Evolutionary conservation across 2,797 vertebrate genomes (phyloP).

Genomic region (Syngnathus rostellatus): DNA sequence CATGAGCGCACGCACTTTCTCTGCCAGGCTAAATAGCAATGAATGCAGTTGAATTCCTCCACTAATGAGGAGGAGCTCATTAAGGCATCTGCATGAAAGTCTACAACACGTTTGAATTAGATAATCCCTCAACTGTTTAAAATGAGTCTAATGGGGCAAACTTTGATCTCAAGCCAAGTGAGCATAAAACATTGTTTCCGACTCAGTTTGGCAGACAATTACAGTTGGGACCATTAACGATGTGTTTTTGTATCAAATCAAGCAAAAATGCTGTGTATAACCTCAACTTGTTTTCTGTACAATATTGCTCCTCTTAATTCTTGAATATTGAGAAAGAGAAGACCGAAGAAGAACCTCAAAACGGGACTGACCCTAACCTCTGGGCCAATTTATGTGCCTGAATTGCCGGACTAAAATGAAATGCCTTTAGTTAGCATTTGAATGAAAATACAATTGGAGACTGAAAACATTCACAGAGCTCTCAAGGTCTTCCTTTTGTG

Average conservation of each 20-base stretch:
- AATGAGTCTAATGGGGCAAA: conserved; percentile 27
- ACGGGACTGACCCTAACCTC: no score
- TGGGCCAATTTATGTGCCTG: background rate
- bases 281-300: background rate
- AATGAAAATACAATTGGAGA: background rate
- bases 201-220: conserved; percentile 17
- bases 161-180: conserved; percentile 37
- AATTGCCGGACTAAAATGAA: background rate
- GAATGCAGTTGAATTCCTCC: conserved; percentile 40
- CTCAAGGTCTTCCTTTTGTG: conserved; percentile 1
- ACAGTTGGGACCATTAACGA: conserved; percentile 5
- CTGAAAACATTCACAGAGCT: background rate
- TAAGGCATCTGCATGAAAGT: conserved; percentile 36
- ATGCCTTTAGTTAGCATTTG: background rate
- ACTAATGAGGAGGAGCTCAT: conserved; percentile 52
- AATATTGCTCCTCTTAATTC: background rate
- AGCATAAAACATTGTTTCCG: conserved; percentile 25
- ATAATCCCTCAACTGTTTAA: conserved; percentile 38
- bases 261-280: no score
- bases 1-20: background rate
- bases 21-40: conserved; percentile 21
- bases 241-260: conserved; percentile 1
- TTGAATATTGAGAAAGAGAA: background rate
- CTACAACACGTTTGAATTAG: conserved; percentile 24
- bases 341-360: no score